Evolutionary conservation across 1,140 invertebrate species (phyloP).

Genomic region (Solenopsis invicta): DNA sequence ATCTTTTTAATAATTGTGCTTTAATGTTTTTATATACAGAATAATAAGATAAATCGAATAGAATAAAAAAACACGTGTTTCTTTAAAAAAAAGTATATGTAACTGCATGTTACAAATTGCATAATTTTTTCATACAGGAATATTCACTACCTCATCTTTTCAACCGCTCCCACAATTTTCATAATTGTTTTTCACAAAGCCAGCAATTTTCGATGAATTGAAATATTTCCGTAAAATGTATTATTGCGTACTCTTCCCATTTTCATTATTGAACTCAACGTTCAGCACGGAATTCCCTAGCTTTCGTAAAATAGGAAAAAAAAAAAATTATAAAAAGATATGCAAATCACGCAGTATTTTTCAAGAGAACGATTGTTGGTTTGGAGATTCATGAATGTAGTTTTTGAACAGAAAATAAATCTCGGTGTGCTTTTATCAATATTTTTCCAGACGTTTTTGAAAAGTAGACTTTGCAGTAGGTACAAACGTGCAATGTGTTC

Average conservation of each 20-base stretch:
- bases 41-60: too few species aligned
- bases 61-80: too few species aligned
- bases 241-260: not conserved
- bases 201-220: not conserved
- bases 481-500: slow-evolving; percentile 9
- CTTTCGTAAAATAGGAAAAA: not conserved
- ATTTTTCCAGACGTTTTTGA: not conserved
- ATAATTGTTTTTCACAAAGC: not conserved
- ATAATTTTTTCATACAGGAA: not conserved
- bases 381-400: not conserved
- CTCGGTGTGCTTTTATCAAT: not conserved
- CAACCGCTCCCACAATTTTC: not conserved
- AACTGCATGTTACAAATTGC: too few species aligned
- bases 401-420: not conserved
- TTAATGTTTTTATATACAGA: too few species aligned
- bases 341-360: not conserved
- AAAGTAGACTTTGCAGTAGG: not conserved
- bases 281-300: not conserved
- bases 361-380: not conserved
- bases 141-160: not conserved
- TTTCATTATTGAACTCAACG: not conserved
- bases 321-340: slow-evolving; percentile 11
- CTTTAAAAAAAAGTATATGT: too few species aligned
- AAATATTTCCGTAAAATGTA: slow-evolving; percentile 3
- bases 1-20: too few species aligned